These are phyloP conservation scores for Tolmerus cingulatus DNA, from an alignment of 2,888 invertebrate genomes.

Conservation along the genomic window DNA sequence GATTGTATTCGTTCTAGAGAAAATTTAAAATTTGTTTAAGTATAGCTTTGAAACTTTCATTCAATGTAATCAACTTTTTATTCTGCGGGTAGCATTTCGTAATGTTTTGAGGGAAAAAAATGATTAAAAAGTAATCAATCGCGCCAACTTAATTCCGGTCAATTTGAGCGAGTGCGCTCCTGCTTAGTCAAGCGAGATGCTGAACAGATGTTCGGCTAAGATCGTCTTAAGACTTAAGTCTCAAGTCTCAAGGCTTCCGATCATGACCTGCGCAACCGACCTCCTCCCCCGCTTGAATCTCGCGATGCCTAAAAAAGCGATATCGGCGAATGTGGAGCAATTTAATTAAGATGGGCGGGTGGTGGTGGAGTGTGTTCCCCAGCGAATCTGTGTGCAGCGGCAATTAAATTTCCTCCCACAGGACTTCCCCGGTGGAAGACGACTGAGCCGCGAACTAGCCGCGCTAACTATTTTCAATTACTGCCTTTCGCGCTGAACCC, in stretches of 20 bases:
- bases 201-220: neutral
- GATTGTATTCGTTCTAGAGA: too few species aligned
- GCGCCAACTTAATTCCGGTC: neutral
- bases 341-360: constrained; percentile 18
- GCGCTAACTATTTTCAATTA: constrained; percentile 10
- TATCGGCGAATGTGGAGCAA: neutral
- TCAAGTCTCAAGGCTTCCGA: neutral
- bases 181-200: neutral
- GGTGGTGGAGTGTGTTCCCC: neutral
- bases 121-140: neutral
- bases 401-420: constrained; percentile 35
- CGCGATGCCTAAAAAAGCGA: neutral
- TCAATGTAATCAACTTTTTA: too few species aligned
- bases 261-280: neutral
- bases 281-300: neutral
- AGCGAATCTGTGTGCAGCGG: neutral
- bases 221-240: neutral
- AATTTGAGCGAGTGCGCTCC: neutral
- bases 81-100: too few species aligned
- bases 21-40: too few species aligned
- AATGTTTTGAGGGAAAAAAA: neutral
- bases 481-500: neutral
- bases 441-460: neutral
- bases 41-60: too few species aligned
- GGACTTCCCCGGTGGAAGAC: neutral